These are phyloP conservation scores for Agrotis puta DNA, from an alignment of 2,888 invertebrate genomes.

Conservation along the genomic window DNA sequence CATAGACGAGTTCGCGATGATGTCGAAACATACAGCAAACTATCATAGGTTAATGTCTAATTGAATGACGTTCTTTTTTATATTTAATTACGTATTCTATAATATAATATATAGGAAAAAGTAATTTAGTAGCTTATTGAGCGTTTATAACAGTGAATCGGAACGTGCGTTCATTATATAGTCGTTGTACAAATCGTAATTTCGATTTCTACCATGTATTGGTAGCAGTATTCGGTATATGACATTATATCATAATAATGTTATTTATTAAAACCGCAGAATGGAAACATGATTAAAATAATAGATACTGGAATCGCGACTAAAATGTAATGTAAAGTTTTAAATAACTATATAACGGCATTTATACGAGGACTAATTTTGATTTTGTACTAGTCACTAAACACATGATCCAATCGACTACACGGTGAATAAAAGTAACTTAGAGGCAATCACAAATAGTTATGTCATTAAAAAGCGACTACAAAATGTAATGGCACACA, in stretches of 20 bases:
- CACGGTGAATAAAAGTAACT: conserved; percentile 25
- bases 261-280: conserved; percentile 14
- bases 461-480: conserved; percentile 39
- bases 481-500: conserved; percentile 55
- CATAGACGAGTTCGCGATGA: conserved; percentile 43
- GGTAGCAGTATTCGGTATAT: conserved; percentile 6
- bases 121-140: conserved; percentile 49
- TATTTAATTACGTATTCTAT: conserved; percentile 35
- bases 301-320: conserved; percentile 12
- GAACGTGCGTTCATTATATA: conserved; percentile 46
- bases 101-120: conserved; percentile 32
- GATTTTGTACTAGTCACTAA: conserved; percentile 35
- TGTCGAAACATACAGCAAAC: conserved; percentile 44
- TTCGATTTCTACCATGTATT: conserved; percentile 27
- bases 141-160: conserved; percentile 35
- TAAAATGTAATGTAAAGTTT: conserved; percentile 8
- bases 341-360: conserved; percentile 15
- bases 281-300: conserved; percentile 18
- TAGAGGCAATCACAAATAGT: conserved; percentile 16
- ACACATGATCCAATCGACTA: conserved; percentile 21
- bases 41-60: conserved; percentile 14
- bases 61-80: conserved; percentile 22
- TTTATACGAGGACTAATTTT: conserved; percentile 2
- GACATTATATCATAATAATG: neutral
- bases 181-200: conserved; percentile 53